Percentiles rank a stretch among this genome's conserved stretches.
These are phyloP conservation scores for Hypomecis punctinalis DNA, from an alignment of 2,888 invertebrate species.

Conservation along the genomic window DNA sequence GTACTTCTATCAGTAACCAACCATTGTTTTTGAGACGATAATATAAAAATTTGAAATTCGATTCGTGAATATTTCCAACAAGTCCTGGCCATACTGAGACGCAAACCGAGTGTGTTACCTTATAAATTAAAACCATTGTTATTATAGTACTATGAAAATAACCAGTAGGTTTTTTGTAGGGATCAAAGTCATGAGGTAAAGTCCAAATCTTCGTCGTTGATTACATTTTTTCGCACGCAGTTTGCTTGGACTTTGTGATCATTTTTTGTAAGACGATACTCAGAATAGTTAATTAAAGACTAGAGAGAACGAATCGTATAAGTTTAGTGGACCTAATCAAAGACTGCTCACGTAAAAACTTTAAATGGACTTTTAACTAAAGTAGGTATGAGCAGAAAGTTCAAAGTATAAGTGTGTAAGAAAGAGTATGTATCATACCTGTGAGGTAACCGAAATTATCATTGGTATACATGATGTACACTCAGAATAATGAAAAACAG, in stretches of 20 bases:
- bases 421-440: too few relatives aligned
- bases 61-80: too few relatives aligned
- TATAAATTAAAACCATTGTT: not conserved
- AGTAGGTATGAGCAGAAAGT: too few relatives aligned
- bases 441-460: too few relatives aligned
- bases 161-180: not conserved
- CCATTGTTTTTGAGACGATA: too few relatives aligned
- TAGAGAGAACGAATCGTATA: not conserved
- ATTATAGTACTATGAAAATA: not conserved
- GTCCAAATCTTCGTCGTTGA: not conserved
- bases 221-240: constrained; percentile 5
- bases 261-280: constrained; percentile 2
- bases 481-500: too few relatives aligned
- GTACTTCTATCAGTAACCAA: too few relatives aligned
- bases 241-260: constrained; percentile 4
- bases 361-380: not conserved
- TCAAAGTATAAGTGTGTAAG: too few relatives aligned
- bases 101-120: too few relatives aligned
- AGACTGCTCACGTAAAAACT: not conserved
- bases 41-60: too few relatives aligned
- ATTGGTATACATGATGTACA: too few relatives aligned
- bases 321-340: not conserved
- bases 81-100: too few relatives aligned
- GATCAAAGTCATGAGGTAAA: not conserved
- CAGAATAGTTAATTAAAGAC: not conserved